Percentiles rank a stretch among this genome's conserved stretches.
Conservation (phyloP, 2,888 invertebrate genomes). For the Bellardia pandia region DNA sequence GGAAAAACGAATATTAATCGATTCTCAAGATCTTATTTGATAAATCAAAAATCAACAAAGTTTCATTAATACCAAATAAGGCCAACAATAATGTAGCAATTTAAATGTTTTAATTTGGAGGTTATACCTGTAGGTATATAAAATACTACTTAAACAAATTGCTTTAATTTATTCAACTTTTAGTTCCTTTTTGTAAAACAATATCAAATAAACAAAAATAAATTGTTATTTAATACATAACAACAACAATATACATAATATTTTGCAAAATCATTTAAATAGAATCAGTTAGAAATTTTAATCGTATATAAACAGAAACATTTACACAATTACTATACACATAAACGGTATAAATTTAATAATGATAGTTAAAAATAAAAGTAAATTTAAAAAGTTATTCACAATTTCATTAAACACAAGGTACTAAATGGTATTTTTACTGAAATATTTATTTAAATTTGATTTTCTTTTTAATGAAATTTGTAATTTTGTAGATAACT, state of each 20-base stretch:
- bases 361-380: background rate
- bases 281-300: slow-evolving; percentile 6
- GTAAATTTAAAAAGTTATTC: background rate
- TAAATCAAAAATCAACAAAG: too few relatives aligned
- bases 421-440: background rate
- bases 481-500: background rate
- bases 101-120: background rate
- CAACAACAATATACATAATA: slow-evolving; percentile 12
- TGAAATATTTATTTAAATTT: background rate
- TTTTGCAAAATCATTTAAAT: slow-evolving; percentile 22
- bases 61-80: too few relatives aligned
- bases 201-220: slow-evolving; percentile 21
- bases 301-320: background rate
- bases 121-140: background rate
- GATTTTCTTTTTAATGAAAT: background rate
- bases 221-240: slow-evolving; percentile 28
- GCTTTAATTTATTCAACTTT: slow-evolving; percentile 67
- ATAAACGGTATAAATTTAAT: background rate
- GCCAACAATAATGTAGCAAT: too few relatives aligned
- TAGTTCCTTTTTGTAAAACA: slow-evolving; percentile 66
- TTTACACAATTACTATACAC: background rate
- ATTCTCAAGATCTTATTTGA: background rate
- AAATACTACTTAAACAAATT: slow-evolving; percentile 28
- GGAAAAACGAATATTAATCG: too few relatives aligned
- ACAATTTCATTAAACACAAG: background rate